Evolutionary conservation across 2,888 invertebrate genomes (phyloP), one percentile per base, ranked within the genome.

Genomic region (Diadegma fenestrale): DNA sequence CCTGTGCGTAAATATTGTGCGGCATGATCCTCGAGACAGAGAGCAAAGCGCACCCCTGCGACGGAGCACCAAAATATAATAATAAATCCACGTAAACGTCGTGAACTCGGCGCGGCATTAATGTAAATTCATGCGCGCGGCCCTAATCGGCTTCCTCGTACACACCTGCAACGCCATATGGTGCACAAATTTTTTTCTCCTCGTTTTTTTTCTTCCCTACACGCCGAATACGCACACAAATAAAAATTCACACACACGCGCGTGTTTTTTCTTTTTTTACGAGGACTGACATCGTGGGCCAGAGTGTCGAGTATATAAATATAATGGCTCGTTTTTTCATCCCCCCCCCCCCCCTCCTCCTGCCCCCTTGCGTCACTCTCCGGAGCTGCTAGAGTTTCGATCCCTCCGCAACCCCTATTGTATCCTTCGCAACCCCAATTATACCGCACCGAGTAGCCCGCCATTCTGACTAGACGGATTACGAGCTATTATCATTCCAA

Each of bases 161-260:
- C 94, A 94, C 94, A 94, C 94, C 94, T 94, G 94, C 94, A 91
- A 84, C 89, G 89, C 93, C 94, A 94, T 94, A 94, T 94, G 94
- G 93, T 90, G 91, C 54, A 71, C 41, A 54, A 72, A 91, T 92
- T 91, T 83, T 83, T 69, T 41, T 68, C 51, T 66, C 82, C 76
- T 76, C 43, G 22, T 66, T 71, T 48, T 41, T 43, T 22, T 43
- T 51, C 8, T 58, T 22, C 22, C 54, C 17, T 63, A 51, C 26
- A 43, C 66, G n/a, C 19, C 41, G 33, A 30, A 41, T 33, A n/a
- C 64, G 51, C 87, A 81, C 86, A 73, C 66, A 66, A 61, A 82
- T 86, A 77, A 78, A 85, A 69, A 84, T 86, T 84, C 48, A 48
- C 43, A 14, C 33, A 64, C 7, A 22, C 26, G 2, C 22, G 10